A percentile compares a stretch with the other conserved stretches of the same genome.
These are phyloP conservation scores for Pterocles burchelli DNA, from an alignment of 2,113 vertebrate genomes.

Conservation along the genomic window DNA sequence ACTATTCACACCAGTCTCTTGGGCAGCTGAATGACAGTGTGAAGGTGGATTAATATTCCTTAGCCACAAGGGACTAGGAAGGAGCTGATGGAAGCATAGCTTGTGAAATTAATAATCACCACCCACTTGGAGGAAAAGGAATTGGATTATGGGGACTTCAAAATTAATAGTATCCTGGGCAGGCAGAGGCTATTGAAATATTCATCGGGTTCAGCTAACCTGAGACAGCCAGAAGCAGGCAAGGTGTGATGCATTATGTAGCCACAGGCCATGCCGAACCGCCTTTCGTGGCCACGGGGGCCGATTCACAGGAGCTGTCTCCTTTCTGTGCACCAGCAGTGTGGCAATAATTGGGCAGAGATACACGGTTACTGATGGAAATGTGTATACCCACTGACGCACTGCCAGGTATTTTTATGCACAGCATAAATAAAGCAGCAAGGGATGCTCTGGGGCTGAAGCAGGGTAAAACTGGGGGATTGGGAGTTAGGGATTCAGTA, in stretches of 20 bases:
- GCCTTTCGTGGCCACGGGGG: neutral
- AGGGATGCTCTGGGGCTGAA: neutral
- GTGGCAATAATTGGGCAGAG: slow-evolving; percentile 12
- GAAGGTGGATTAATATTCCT: slow-evolving; percentile 68
- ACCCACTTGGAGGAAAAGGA: slow-evolving; percentile 64
- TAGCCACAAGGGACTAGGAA: slow-evolving; percentile 56
- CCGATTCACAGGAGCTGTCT: fast-evolving
- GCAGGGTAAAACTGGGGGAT: neutral
- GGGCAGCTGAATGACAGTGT: slow-evolving; percentile 65
- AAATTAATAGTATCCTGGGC: slow-evolving; percentile 62
- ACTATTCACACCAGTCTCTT: slow-evolving; percentile 57
- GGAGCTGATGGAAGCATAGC: slow-evolving; percentile 46
- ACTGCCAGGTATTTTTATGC: neutral
- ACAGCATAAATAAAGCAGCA: neutral
- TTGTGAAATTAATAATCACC: slow-evolving; percentile 70
- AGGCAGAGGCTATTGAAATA: slow-evolving; percentile 50
- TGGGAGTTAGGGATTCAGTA: neutral
- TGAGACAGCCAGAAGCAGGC: neutral
- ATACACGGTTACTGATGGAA: neutral
- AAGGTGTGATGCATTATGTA: neutral
- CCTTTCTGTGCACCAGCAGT: fast-evolving
- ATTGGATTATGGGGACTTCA: slow-evolving; percentile 59
- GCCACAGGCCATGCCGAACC: neutral
- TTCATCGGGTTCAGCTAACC: slow-evolving; percentile 39
- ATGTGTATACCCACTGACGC: fast-evolving